These are phyloP conservation scores for Omphaloscelis lunosa DNA, from an alignment of 2,888 invertebrate species.

Conservation along the genomic window DNA sequence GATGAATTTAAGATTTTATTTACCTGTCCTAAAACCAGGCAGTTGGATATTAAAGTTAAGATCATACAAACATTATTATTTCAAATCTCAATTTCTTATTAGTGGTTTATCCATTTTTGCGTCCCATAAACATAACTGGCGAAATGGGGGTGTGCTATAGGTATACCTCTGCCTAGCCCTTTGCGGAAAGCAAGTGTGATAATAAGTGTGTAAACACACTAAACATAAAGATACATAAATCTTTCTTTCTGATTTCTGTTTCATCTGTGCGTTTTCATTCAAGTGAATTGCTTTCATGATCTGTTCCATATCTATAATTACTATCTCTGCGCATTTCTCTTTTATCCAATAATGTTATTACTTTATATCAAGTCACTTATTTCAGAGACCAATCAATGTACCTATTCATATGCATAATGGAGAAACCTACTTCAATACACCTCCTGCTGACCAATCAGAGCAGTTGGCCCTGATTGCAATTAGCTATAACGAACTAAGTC, in stretches of 20 bases:
- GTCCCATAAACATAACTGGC: background rate
- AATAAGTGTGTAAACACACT: background rate
- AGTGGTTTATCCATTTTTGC: background rate
- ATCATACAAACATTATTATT: too few species aligned
- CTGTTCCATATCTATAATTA: background rate
- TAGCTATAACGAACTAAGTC: constrained; percentile 10
- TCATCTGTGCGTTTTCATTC: background rate
- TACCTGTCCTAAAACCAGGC: background rate
- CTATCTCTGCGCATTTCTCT: background rate
- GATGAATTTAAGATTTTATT: too few species aligned
- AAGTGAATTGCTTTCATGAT: background rate
- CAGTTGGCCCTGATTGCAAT: constrained; percentile 18
- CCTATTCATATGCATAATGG: constrained; percentile 25
- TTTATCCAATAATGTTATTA: background rate
- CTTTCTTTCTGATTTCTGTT: background rate
- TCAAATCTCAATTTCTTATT: background rate
- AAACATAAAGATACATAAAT: too few species aligned
- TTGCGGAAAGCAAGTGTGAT: background rate
- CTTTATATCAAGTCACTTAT: constrained; percentile 8
- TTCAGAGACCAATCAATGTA: constrained; percentile 12
- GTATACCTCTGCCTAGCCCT: background rate
- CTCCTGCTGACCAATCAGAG: constrained; percentile 26
- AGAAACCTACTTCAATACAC: constrained; percentile 18
- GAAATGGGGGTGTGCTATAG: background rate
- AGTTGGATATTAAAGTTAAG: background rate